Evolutionary conservation across 2,113 vertebrate genomes (phyloP), one percentile per base, ranked within the genome.

Genomic region (Neogobius melanostomus): DNA sequence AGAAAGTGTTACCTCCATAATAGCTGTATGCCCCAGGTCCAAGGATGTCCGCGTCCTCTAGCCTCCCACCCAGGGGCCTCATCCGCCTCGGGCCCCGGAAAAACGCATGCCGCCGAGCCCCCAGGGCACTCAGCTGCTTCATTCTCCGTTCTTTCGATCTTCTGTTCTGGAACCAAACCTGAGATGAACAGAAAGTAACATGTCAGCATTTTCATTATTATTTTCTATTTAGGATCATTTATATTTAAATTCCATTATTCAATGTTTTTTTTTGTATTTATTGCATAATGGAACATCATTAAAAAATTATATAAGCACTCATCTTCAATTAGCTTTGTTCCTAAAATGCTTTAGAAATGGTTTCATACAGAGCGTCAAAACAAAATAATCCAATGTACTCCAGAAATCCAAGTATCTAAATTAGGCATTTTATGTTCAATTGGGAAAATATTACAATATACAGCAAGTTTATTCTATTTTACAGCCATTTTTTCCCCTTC

Each of bases 21-120:
- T 98, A 98, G 1, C 95, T 95, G 79, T 98, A 99, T 9, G 95
- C 95, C 5, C 94, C 95, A 3, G 97, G 95, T 74, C 94, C 96
- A 85, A 98, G 79, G 86, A 98, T 96, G 76, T 99, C 97, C 1
- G 96, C 94, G 64, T 99, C 97, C 64, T 99, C 97, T 83, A 99
- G 91, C 75, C 97, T 83, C 72, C 96, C 95, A 1, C 96, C 97
- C 69, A 99, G 88, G 49, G 95, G 94, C 78, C 96, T 93, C 96
- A 98, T 98, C 88, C 96, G 95, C 85, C 96, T 89, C 0, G 96
- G 96, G 73, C 96, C 96, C 86, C 96, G 88, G 91, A 97, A 98
- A 86, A 98, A 98, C 66, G 96, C 95, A 43, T 98, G 96, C 36
- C 96, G 91, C 50, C 96, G 91, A 11, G 96, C 96, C 0, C 96